Base-by-base conservation (phyloP, 2,888 invertebrate species). In the Epinotia brunnichana region DNA sequence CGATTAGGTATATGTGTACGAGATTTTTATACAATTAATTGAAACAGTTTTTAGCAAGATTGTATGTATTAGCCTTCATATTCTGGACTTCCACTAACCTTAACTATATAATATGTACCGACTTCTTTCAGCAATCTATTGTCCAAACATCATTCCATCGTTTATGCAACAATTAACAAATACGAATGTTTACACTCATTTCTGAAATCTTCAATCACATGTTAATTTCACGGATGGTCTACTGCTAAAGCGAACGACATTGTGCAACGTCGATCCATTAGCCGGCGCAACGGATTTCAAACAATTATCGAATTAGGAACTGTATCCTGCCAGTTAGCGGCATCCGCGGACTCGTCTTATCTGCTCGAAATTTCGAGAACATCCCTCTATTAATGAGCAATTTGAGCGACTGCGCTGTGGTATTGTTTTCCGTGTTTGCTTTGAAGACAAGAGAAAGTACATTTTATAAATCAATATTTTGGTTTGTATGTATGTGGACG, bases 271-370 rank as follows among this genome's bases (percentile, higher is more conserved):
- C 79, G 79, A 82, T 77, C 80, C 79, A 81, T 79, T 79, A 81
- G 83, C 83, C 85, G 82, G 84, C 80, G 77, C 76, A 69, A 76
- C 80, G 81, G 85, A 82, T 84, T 87, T 83, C 81, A 81, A 83
- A 84, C 90, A 89, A 91, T 92, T 92, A 91, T 87, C 87, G 87
- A 88, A 89, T 91, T 88, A 91, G 86, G 82, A 82, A 80, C 81
- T 77, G 80, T 85, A 88, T 91, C 91, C 92, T 87, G 85, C 79
- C 81, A 76, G 79, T 78, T 74, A 74, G 74, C 76, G 79, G 80
- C 79, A 81, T 79, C 75, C 72, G 71, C 67, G 71, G 67, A 35
- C 69, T 21, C 44, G 54, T 68, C 61, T 61, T 72, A 56, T 66
- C 41, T 60, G 24, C 35, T 44, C 35, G 56, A 24, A 72, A 62